Base-by-base conservation (phyloP, 1,140 invertebrate genomes). In the Nylanderia fulva region DNA sequence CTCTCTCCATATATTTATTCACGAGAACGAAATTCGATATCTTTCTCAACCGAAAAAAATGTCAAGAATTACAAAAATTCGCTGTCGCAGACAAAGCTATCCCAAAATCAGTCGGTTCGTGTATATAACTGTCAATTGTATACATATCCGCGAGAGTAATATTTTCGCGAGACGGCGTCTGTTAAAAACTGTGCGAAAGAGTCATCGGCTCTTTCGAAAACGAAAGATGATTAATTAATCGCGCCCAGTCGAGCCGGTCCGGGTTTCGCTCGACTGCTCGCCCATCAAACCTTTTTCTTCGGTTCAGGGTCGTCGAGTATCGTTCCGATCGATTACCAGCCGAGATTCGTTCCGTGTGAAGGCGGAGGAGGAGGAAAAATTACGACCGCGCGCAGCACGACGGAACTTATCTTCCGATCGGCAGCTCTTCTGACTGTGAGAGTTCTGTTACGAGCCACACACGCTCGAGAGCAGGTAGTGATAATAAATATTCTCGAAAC, bases 221-320 rank as follows among this genome's bases (percentile, higher is more conserved):
- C 33, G 88, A 90, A 87, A 90, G 88, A 85, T 85, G 83, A 71
- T 56, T 90, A 89, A 90, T 90, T 90, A 90, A 85, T 54, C 88
- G 89, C 74, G 76, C 72, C 84, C 79, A 63, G 76, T 54, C 74
- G 82, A 80, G 77, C 84, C 85, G 80, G 85, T 84, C 87, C 63
- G 36, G 39, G 89, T 90, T 86, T 90, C 89, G 79, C 89, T 87
- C 77, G 39, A 39, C 60, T 76, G 89, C 82, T 89, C 86, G 83
- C 77, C 84, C 82, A 71, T 85, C 83, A 74, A 86, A 82, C 86
- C 84, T 90, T 90, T 33, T 89, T 86, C 88, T 90, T 84, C 89
- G 86, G 84, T 89, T 89, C 88, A 90, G 88, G 89, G 86, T 90
- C 87, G 88, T 36, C 63, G 76, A 56, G 63, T 61, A 89, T 69